phyloP scores from a whole-genome alignment of 2,888 invertebrate species.

The Callimorpha dominula region DNA sequence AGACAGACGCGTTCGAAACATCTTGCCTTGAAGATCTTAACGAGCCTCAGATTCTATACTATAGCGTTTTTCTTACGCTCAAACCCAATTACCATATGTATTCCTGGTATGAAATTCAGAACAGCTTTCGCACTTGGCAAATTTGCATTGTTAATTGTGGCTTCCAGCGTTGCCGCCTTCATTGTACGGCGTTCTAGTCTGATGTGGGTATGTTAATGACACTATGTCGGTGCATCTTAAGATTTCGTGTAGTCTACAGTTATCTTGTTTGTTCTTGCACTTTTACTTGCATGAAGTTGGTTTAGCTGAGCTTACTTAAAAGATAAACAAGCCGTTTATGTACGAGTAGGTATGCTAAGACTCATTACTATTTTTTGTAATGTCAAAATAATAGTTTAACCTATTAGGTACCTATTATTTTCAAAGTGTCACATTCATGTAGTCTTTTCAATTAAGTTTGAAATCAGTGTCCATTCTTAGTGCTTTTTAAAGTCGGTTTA shows the following conservation, averaged over 20 bases:
- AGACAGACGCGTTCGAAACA: constrained; percentile 27
- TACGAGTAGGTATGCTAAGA: neutral
- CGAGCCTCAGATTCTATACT: constrained; percentile 60
- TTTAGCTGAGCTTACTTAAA: constrained; percentile 6
- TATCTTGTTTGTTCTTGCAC: constrained; percentile 29
- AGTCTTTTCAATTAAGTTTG: too few species aligned
- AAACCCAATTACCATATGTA: constrained; percentile 81
- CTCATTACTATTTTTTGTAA: too few species aligned
- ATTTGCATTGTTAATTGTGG: constrained; percentile 86
- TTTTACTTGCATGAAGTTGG: constrained; percentile 36
- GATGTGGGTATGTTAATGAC: constrained; percentile 46
- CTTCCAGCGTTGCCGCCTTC: constrained; percentile 45
- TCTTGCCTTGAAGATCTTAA: constrained; percentile 57
- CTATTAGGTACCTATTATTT: too few species aligned
- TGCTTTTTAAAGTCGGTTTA: too few species aligned
- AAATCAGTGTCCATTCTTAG: too few species aligned
- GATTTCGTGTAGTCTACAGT: constrained; percentile 34
- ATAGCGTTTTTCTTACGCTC: constrained; percentile 71
- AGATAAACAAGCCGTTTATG: constrained; percentile 8
- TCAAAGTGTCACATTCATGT: too few species aligned
- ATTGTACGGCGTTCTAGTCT: constrained; percentile 46
- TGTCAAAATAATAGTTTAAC: too few species aligned
- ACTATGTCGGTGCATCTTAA: constrained; percentile 45
- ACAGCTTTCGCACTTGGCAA: constrained; percentile 70
- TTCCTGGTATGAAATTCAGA: constrained; percentile 82